A percentile compares a stretch with the other conserved stretches of the same genome.
These are phyloP conservation scores for Halcyon leucocephala DNA, from an alignment of 2,797 vertebrate genomes.

Conservation along the genomic window DNA sequence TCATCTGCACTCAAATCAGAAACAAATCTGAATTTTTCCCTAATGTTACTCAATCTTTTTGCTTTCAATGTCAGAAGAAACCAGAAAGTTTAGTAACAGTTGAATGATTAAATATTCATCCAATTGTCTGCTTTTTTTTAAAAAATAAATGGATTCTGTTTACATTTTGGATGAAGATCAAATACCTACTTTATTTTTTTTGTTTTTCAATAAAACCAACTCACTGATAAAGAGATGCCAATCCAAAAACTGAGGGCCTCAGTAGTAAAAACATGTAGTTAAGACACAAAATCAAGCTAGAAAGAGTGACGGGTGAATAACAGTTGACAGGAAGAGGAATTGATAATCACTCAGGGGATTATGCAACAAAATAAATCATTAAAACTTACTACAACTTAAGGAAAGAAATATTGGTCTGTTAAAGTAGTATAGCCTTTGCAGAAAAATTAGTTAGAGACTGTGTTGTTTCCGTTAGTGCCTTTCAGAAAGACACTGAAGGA, in stretches of 20 bases:
- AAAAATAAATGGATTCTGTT: not conserved
- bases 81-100: not conserved
- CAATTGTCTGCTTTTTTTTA: fast-evolving
- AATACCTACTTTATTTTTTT: not conserved
- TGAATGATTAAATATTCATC: not conserved
- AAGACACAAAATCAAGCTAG: conserved; percentile 50
- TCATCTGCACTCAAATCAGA: not conserved
- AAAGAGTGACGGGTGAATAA: conserved; percentile 26
- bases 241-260: not conserved
- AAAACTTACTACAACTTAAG: conserved; percentile 22
- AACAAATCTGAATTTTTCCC: not conserved
- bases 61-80: not conserved
- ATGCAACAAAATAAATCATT: conserved; percentile 55
- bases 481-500: conserved; percentile 47
- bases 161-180: not conserved
- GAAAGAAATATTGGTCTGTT: conserved; percentile 45
- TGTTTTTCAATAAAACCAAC: not conserved
- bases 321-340: not conserved
- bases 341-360: not conserved
- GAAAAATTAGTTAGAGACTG: conserved; percentile 61
- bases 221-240: not conserved
- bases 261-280: not conserved
- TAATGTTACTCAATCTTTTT: not conserved
- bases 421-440: conserved; percentile 40
- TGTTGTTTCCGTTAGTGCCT: conserved; percentile 43